phyloP scores from a whole-genome alignment of 2,113 vertebrate species.

The Podarcis muralis region DNA sequence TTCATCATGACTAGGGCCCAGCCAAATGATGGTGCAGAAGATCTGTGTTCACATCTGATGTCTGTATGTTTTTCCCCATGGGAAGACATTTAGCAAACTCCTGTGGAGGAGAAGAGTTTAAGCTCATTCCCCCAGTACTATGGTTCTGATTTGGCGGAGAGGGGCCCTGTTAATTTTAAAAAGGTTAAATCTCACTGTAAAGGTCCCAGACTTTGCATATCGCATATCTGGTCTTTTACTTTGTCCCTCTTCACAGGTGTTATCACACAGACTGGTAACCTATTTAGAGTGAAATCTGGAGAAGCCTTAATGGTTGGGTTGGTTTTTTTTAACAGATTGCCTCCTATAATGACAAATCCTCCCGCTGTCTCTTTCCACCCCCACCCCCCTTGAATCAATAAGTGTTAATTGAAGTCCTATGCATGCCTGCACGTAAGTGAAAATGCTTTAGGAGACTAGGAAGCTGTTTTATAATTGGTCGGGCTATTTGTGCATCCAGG shows the following conservation, averaged over 20 bases:
- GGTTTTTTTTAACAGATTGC: not conserved
- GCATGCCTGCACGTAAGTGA: not conserved
- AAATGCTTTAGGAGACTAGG: not conserved
- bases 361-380: constrained; percentile 1
- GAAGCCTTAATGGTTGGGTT: not conserved
- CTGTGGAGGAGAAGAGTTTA: not conserved
- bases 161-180: not conserved
- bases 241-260: not conserved
- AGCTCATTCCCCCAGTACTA: not conserved
- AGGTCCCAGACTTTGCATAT: not conserved
- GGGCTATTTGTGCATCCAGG: no score
- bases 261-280: not conserved
- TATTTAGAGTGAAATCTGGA: not conserved
- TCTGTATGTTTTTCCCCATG: not conserved
- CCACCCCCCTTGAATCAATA: constrained; percentile 17
- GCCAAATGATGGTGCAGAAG: not conserved
- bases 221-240: not conserved
- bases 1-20: no score
- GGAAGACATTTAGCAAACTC: not conserved
- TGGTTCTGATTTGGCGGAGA: not conserved
- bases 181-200: not conserved
- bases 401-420: constrained; percentile 45
- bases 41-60: not conserved
- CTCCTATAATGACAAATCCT: constrained; percentile 42
- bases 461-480: not conserved